A percentile compares a stretch with the other conserved stretches of the same genome.
Evolutionary conservation across 2,888 invertebrate genomes (phyloP).

Genomic region (Eumacrocentrus americanus): DNA sequence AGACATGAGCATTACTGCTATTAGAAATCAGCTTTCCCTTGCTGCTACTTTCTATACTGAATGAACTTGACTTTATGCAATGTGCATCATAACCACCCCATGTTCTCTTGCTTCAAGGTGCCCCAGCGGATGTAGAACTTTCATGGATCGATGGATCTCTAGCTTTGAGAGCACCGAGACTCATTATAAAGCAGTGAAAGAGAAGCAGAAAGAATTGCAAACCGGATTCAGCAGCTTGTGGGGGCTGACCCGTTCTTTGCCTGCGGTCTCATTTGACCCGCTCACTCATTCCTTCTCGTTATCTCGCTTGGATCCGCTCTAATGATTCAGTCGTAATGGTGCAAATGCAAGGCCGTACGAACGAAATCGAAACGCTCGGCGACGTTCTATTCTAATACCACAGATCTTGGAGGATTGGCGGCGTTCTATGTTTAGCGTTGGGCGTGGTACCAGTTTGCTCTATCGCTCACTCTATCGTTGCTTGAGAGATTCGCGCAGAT

Average conservation of each 20-base stretch:
- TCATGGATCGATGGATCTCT: background rate
- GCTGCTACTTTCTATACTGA: conserved; percentile 41
- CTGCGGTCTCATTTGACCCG: conserved; percentile 4
- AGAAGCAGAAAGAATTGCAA: background rate
- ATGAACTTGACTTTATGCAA: conserved; percentile 44
- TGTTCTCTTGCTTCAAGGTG: conserved; percentile 9
- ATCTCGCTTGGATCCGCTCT: conserved; percentile 39
- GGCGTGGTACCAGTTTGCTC: conserved; percentile 56
- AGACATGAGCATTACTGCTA: conserved; percentile 29
- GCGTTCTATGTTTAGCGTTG: conserved; percentile 46
- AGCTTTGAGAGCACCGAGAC: background rate
- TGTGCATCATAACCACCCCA: conserved; percentile 25
- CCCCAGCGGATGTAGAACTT: background rate
- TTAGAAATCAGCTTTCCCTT: conserved; percentile 37
- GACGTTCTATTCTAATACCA: conserved; percentile 8
- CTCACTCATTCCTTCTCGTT: conserved; percentile 1
- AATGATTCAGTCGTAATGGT: conserved; percentile 48
- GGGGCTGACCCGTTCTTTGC: conserved; percentile 4
- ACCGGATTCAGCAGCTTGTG: background rate
- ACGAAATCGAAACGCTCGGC: conserved; percentile 22
- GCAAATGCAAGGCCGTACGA: conserved; percentile 45
- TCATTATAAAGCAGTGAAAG: background rate
- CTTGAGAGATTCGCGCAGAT: conserved; percentile 40
- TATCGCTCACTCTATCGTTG: conserved; percentile 31
- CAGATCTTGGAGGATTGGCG: conserved; percentile 21